Percentiles rank a stretch among this genome's conserved stretches.
Evolutionary conservation across 2,113 vertebrate genomes (phyloP).

Genomic region (Corythaeola cristata): DNA sequence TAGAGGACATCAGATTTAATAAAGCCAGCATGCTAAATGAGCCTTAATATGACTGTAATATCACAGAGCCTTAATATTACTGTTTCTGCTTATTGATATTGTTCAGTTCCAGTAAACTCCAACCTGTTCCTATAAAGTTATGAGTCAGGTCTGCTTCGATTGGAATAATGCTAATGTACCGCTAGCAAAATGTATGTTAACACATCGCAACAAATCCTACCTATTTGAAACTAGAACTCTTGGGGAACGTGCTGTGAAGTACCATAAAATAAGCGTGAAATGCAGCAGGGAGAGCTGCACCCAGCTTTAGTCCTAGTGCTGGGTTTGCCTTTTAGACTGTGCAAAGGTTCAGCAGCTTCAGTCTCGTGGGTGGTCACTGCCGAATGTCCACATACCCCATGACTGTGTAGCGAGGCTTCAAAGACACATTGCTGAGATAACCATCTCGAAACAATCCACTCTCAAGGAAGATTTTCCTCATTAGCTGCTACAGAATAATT

Average conservation of each 20-base stretch:
- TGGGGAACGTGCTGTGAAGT: background rate
- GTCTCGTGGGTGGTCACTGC: background rate
- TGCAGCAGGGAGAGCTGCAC: background rate
- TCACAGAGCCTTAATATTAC: background rate
- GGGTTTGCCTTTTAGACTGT: background rate
- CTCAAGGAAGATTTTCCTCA: background rate
- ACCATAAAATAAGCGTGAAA: background rate
- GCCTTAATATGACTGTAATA: background rate
- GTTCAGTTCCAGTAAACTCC: slow-evolving; percentile 5
- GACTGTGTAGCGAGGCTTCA: background rate
- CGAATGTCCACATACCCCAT: rapidly evolving
- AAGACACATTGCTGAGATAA: background rate
- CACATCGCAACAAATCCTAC: background rate
- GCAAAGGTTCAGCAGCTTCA: background rate
- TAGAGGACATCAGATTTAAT: background rate
- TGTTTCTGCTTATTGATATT: background rate
- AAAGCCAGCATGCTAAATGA: background rate
- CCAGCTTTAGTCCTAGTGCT: background rate
- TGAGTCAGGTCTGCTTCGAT: background rate
- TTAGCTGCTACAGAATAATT: background rate
- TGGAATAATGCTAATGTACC: background rate
- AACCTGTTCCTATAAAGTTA: background rate
- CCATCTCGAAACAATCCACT: background rate
- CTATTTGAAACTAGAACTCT: background rate
- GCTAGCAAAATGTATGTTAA: background rate